Conservation (phyloP, 2,797 vertebrate genomes). For the Meriones psammophilus region DNA sequence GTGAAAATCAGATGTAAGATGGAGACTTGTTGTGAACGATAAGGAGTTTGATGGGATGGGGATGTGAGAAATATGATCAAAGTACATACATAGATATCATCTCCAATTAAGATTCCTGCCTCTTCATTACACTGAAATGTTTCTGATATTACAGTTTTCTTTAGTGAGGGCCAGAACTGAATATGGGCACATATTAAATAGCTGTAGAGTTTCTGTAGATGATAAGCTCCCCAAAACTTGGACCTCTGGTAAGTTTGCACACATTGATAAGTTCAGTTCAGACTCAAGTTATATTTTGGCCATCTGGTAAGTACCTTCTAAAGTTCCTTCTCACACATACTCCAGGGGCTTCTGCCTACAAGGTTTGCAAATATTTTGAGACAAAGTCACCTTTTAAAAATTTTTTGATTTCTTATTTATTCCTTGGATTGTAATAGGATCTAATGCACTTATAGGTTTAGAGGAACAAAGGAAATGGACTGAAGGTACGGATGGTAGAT, state of each 20-base stretch:
- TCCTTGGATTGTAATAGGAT: conserved; percentile 29
- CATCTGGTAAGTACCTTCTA: not conserved
- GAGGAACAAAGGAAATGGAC: not conserved
- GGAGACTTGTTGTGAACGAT: no score
- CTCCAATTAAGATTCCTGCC: not conserved
- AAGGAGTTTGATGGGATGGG: no score
- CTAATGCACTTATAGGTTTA: conserved; percentile 30
- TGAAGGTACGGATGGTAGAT: not conserved
- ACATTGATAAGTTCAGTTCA: not conserved
- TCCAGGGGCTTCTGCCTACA: not conserved
- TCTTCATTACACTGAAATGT: conserved; percentile 12
- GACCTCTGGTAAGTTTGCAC: not conserved
- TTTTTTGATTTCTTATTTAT: conserved; percentile 28
- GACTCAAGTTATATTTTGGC: conserved; percentile 18
- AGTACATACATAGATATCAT: not conserved
- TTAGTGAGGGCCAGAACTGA: not conserved
- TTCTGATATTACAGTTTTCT: not conserved
- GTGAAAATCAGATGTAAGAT: not conserved
- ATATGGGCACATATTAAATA: not conserved
- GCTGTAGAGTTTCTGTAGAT: not conserved
- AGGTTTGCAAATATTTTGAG: conserved; percentile 16
- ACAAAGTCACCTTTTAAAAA: not conserved
- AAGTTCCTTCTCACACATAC: conserved; percentile 27
- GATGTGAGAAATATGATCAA: not conserved
- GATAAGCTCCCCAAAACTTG: not conserved